These are phyloP conservation scores for Drosophila paulistorum DNA, from an alignment of 1,140 invertebrate genomes.

Conservation along the genomic window DNA sequence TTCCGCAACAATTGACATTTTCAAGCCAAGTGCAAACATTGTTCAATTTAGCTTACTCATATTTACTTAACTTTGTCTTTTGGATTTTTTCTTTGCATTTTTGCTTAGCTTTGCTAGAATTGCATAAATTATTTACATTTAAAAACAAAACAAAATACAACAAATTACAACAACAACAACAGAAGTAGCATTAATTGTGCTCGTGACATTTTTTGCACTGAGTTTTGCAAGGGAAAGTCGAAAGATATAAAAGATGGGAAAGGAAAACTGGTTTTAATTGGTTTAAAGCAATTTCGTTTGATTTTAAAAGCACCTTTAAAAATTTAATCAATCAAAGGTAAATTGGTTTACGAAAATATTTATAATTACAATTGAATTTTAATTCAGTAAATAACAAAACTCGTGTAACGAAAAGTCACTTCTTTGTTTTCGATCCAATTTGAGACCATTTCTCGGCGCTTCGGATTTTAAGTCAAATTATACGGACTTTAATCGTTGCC, in stretches of 20 bases:
- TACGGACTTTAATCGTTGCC: too few relatives aligned
- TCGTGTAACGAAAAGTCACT: too few relatives aligned
- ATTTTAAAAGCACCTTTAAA: neutral
- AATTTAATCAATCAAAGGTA: neutral
- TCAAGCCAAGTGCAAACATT: slow-evolving; percentile 45
- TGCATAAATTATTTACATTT: slow-evolving; percentile 75
- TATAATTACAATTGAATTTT: too few relatives aligned
- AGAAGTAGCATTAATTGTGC: slow-evolving; percentile 60
- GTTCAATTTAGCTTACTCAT: slow-evolving; percentile 37
- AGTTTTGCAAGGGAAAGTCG: slow-evolving; percentile 14
- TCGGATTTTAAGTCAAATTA: too few relatives aligned
- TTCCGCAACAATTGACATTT: slow-evolving; percentile 48
- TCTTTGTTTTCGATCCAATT: too few relatives aligned
- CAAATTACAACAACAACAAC: neutral
- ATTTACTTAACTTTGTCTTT: slow-evolving; percentile 35
- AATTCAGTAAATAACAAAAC: too few relatives aligned
- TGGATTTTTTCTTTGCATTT: slow-evolving; percentile 38
- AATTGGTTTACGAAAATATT: too few relatives aligned
- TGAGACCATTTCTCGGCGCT: too few relatives aligned
- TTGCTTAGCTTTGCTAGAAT: slow-evolving; percentile 49
- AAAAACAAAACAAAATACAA: slow-evolving; percentile 28
- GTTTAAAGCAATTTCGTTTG: neutral
- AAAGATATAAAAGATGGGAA: slow-evolving; percentile 28
- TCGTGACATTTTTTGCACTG: slow-evolving; percentile 70
- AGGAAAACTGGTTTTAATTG: slow-evolving; percentile 10